Conservation (phyloP, 2,113 vertebrate genomes). For the Phocoena phocoena region DNA sequence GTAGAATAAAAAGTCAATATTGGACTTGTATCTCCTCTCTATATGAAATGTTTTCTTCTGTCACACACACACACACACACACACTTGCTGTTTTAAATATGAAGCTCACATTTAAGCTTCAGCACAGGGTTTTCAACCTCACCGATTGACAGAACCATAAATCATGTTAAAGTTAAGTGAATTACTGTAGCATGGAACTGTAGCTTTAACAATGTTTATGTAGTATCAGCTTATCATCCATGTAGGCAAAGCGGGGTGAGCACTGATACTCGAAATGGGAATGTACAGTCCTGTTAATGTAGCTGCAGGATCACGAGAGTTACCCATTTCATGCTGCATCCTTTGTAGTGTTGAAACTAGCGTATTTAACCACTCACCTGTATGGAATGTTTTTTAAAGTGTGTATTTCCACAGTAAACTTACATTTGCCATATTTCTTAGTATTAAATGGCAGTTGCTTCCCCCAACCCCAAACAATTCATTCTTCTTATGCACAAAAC, state of each 20-base stretch:
- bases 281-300: conserved; percentile 81
- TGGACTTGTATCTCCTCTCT: background rate
- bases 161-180: conserved; percentile 95
- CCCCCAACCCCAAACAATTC: background rate
- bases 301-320: conserved; percentile 79
- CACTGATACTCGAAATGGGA: conserved; percentile 80
- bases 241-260: conserved; percentile 77
- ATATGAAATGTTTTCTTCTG: background rate
- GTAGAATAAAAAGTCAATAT: background rate
- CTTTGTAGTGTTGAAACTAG: conserved; percentile 75
- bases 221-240: conserved; percentile 90
- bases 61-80: background rate
- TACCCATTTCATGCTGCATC: conserved; percentile 69
- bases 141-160: conserved; percentile 94
- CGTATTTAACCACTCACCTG: conserved; percentile 55
- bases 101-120: conserved; percentile 84
- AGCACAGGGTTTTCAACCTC: conserved; percentile 86
- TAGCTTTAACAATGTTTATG: conserved; percentile 90
- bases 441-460: background rate
- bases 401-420: conserved; percentile 77
- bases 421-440: conserved; percentile 49
- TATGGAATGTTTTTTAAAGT: conserved; percentile 40
- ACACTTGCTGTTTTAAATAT: conserved; percentile 88
- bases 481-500: conserved; percentile 65
- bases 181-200: conserved; percentile 93